Percentiles rank a stretch among this genome's conserved stretches.
Conservation (phyloP, 2,888 invertebrate genomes). For the Cyaniris semiargus region DNA sequence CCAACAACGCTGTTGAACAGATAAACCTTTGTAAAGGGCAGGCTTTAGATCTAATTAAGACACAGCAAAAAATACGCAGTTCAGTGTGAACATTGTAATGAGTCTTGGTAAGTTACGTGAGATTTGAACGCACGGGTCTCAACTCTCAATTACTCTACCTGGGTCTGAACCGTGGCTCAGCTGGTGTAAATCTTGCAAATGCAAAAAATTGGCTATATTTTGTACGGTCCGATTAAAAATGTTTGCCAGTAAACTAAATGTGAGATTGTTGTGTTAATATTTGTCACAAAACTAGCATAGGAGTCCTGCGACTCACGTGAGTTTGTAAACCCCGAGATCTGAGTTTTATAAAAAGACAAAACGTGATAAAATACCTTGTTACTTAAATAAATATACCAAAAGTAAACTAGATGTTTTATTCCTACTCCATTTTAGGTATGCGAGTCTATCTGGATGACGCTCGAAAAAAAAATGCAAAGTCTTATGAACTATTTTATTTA, state of each 20-base stretch:
- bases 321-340: constrained; percentile 53
- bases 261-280: constrained; percentile 25
- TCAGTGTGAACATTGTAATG: too few relatives aligned
- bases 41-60: too few relatives aligned
- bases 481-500: constrained; percentile 56
- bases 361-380: constrained; percentile 73
- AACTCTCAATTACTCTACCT: too few relatives aligned
- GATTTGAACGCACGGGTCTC: too few relatives aligned
- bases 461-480: constrained; percentile 36
- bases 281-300: constrained; percentile 35
- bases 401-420: constrained; percentile 33
- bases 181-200: not conserved
- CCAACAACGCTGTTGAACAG: too few relatives aligned
- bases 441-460: not conserved
- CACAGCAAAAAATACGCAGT: too few relatives aligned
- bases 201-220: not conserved
- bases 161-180: not conserved
- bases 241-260: not conserved
- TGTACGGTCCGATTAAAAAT: not conserved
- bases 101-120: too few relatives aligned
- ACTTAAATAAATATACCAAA: constrained; percentile 64
- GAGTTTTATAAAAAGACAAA: constrained; percentile 71
- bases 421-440: not conserved
- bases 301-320: constrained; percentile 26
- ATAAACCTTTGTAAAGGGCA: too few relatives aligned